Conservation (phyloP, 2,113 vertebrate genomes). For the Phrynosoma platyrhinos region DNA sequence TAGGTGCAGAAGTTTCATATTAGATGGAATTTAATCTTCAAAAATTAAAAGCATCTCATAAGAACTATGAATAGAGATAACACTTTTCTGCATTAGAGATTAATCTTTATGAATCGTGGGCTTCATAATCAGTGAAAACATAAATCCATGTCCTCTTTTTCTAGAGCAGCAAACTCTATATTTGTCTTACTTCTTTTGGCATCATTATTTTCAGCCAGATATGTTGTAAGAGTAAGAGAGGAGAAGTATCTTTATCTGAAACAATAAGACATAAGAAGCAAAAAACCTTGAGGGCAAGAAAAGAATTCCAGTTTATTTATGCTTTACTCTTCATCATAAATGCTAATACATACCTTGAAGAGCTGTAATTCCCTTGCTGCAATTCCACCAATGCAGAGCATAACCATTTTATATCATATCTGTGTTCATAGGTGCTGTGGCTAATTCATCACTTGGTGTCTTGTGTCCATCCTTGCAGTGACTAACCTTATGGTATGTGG, state of each 20-base stretch:
- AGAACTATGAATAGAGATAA: constrained; percentile 34
- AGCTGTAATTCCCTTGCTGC: no score
- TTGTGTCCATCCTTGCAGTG: no score
- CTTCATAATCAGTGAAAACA: background rate
- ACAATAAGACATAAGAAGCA: constrained; percentile 2
- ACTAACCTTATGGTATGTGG: background rate
- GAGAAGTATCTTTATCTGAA: background rate
- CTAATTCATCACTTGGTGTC: no score
- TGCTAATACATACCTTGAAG: background rate
- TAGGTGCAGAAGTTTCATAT: constrained; percentile 27
- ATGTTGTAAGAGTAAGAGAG: background rate
- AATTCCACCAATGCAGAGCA: no score
- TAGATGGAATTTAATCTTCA: constrained; percentile 34
- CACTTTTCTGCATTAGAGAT: background rate
- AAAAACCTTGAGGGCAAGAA: background rate
- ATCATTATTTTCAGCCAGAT: constrained; percentile 1
- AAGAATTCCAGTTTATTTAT: background rate
- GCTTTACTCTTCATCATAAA: background rate
- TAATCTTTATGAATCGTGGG: background rate
- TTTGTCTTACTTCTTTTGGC: background rate
- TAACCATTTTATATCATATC: no score
- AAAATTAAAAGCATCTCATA: constrained; percentile 28
- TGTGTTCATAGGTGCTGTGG: no score
- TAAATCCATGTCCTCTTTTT: background rate
- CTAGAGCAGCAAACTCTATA: background rate